phyloP scores from a whole-genome alignment of 2,797 vertebrate species.

The Labroides dimidiatus region DNA sequence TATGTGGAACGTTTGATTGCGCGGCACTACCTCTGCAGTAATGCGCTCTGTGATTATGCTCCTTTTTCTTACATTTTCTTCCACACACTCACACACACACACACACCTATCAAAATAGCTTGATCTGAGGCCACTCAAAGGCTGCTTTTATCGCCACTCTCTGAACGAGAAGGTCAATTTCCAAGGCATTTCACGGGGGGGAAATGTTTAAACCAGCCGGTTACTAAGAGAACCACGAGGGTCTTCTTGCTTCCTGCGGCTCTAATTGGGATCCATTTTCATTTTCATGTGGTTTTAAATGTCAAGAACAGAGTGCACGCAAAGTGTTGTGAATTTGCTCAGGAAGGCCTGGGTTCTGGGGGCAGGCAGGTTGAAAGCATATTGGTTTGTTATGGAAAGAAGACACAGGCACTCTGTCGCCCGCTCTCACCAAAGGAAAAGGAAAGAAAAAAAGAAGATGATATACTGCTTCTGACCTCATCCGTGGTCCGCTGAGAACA shows the following conservation, averaged over 20 bases:
- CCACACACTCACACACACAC: constrained; percentile 48
- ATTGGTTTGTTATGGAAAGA: constrained; percentile 58
- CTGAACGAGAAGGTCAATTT: constrained; percentile 68
- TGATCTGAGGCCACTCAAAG: constrained; percentile 62
- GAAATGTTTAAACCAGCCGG: constrained; percentile 49
- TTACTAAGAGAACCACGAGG: constrained; percentile 60
- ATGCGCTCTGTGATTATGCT: constrained; percentile 36
- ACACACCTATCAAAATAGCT: constrained; percentile 59
- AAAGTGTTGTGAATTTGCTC: constrained; percentile 67
- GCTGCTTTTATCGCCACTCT: constrained; percentile 60
- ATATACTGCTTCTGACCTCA: constrained; percentile 66
- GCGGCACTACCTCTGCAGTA: constrained; percentile 39
- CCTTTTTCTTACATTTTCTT: constrained; percentile 42
- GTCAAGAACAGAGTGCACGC: constrained; percentile 67
- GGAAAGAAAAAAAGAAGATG: constrained; percentile 29
- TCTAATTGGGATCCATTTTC: constrained; percentile 78
- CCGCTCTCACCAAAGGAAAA: constrained; percentile 13
- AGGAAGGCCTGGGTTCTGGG: constrained; percentile 46
- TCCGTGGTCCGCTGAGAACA: constrained; percentile 60
- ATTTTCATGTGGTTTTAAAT: constrained; percentile 76
- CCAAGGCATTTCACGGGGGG: constrained; percentile 57
- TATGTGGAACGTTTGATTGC: constrained; percentile 48
- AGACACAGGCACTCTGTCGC: constrained; percentile 5
- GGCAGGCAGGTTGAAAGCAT: constrained; percentile 56
- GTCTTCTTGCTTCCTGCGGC: constrained; percentile 35